Base-by-base conservation (phyloP, 1,140 invertebrate species). In the Portunus trituberculatus region DNA sequence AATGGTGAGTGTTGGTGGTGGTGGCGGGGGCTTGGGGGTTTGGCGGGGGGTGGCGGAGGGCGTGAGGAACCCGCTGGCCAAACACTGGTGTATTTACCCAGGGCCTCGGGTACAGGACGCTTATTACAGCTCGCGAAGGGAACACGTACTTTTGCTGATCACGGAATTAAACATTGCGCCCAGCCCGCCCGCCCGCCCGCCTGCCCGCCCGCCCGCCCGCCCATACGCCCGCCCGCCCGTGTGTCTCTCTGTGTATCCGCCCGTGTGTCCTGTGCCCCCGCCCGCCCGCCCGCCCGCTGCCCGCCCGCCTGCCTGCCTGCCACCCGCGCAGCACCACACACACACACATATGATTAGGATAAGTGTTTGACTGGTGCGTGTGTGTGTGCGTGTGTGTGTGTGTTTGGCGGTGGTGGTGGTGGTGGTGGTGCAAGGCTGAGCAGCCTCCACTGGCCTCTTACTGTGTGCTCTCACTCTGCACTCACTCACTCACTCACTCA, bases 331-430 rank as follows among this genome's bases (percentile, higher is more conserved):
- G 94, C 95, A 93, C 90, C 93, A 96, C 96, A 96, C 96, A 96
- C 48, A 92, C 93, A 96, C 96, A 96, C 96, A 96, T 95, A 96
- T 96, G 96, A 96, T 96, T 96, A 96, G 94, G 96, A 96, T 95
- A 96, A 96, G 96, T 96, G 96, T 96, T 96, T 96, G 88, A 32
- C 7, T 31, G n/a, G 88, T 91, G 93, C 92, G 93, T 96, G 96
- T 96, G 96, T 91, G 95, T 95, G 88, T 86, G 93, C 92, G 93
- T 96, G 96, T 96, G 96, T 93, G 95, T 95, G 95, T 95, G 94
- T 94, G 95, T 86, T 93, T 96, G 95, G 93, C 48, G 32, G 82
- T 31, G 76, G 94, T 88, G 93, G 93, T 91, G 84, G 92, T 95
- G 95, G 95, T 92, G 95, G 92, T 95, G 90, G 89, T 83, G 92